Evolutionary conservation across 2,888 invertebrate species (phyloP).

Genomic region (Marronus borbonicus): DNA sequence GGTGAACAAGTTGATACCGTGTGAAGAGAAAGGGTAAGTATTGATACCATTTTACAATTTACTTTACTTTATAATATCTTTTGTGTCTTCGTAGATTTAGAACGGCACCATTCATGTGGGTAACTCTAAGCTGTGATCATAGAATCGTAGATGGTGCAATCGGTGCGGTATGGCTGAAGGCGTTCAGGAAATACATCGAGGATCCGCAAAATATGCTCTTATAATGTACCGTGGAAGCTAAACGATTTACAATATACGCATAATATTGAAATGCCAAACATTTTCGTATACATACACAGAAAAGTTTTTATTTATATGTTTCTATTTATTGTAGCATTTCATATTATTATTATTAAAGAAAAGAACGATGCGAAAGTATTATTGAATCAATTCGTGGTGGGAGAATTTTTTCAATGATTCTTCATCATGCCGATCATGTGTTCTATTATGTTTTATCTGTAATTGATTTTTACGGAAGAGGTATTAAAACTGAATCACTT

Average conservation of each 20-base stretch:
- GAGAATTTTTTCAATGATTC: not conserved
- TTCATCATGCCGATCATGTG: no score
- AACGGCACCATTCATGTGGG: conserved; percentile 84
- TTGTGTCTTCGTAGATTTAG: conserved; percentile 74
- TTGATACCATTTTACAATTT: not conserved
- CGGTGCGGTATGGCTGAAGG: conserved; percentile 95
- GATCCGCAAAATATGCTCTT: conserved; percentile 95
- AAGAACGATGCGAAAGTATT: conserved; percentile 13
- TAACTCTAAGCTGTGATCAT: conserved; percentile 97
- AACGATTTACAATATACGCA: conserved; percentile 20
- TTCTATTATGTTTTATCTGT: not conserved
- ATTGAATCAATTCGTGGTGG: conserved; percentile 8
- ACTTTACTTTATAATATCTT: conserved; percentile 56
- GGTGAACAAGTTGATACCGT: conserved; percentile 81
- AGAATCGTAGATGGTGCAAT: conserved; percentile 98
- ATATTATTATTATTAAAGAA: not conserved
- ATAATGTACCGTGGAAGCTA: conserved; percentile 70
- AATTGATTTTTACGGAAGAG: conserved; percentile 12
- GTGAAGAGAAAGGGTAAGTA: conserved; percentile 84
- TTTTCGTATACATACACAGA: conserved; percentile 16
- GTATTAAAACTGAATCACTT: conserved; percentile 1
- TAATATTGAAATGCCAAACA: conserved; percentile 34
- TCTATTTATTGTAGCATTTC: conserved; percentile 25
- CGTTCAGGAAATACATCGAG: conserved; percentile 90
- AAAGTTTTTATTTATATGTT: conserved; percentile 27